Percentiles rank a stretch among this genome's conserved stretches.
phyloP scores from a whole-genome alignment of 2,797 vertebrate genomes.

The Philypnodon macrostomus region DNA sequence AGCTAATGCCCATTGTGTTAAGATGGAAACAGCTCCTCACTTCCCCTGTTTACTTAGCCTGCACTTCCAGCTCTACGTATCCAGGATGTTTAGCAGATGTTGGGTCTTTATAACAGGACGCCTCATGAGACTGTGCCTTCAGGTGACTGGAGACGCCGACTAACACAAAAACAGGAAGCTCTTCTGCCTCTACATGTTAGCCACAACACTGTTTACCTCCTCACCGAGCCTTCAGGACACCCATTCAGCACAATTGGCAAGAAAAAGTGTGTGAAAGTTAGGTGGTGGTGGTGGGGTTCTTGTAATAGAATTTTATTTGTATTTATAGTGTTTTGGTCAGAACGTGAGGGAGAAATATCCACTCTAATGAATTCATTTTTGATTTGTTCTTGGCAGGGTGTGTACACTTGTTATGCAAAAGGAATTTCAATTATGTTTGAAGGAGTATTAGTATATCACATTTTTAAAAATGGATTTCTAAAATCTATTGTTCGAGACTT shows the following conservation, averaged over 20 bases:
- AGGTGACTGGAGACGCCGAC: slow-evolving; percentile 2
- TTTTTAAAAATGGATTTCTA: too few relatives aligned
- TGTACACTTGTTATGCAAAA: too few relatives aligned
- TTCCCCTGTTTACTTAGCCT: background rate
- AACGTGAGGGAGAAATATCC: too few relatives aligned
- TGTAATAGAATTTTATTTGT: too few relatives aligned
- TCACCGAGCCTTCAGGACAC: background rate
- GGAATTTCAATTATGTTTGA: too few relatives aligned
- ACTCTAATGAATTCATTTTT: too few relatives aligned
- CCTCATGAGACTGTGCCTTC: slow-evolving; percentile 7
- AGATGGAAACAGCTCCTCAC: slow-evolving; percentile 3
- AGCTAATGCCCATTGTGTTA: background rate
- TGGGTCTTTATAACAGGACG: slow-evolving; percentile 5
- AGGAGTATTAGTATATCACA: too few relatives aligned
- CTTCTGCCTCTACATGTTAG: background rate
- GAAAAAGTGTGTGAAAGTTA: background rate
- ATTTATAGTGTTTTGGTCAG: too few relatives aligned
- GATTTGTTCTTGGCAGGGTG: too few relatives aligned
- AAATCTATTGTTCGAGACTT: too few relatives aligned
- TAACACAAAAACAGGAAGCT: slow-evolving; percentile 6
- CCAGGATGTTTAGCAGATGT: slow-evolving; percentile 4
- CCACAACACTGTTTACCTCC: background rate
- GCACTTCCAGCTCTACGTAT: background rate
- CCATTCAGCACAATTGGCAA: background rate
- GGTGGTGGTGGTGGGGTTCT: too few relatives aligned